A percentile compares a stretch with the other conserved stretches of the same genome.
Conservation (phyloP, 1,140 invertebrate species). For the Caerostris darwini region DNA sequence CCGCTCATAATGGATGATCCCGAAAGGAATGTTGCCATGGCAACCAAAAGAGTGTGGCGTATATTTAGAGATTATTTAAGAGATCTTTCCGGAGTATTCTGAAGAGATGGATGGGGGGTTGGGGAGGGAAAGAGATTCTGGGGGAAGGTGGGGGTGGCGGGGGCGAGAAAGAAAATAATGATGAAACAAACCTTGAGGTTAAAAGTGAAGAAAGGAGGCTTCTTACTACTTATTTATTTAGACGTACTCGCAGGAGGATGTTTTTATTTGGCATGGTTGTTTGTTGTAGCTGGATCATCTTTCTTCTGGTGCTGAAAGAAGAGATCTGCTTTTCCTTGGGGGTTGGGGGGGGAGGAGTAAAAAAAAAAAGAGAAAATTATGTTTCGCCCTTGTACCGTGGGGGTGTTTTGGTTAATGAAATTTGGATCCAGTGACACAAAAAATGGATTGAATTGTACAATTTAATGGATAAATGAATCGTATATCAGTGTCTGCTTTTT, state of each 20-base stretch:
- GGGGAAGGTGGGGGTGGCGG: background rate
- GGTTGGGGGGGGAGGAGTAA: background rate
- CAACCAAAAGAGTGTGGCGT: conserved; percentile 33
- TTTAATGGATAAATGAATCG: background rate
- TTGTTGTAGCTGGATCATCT: conserved; percentile 1
- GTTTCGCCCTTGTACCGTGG: background rate
- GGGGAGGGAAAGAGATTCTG: background rate
- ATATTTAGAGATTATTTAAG: conserved; percentile 61
- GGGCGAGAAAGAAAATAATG: conserved; percentile 10
- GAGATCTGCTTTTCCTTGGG: background rate
- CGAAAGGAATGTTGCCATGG: conserved; percentile 37
- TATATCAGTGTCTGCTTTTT: background rate
- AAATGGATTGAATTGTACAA: background rate
- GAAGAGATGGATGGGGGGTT: background rate
- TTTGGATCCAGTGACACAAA: background rate
- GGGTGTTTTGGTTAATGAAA: background rate
- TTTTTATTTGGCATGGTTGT: background rate
- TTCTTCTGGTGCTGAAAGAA: background rate
- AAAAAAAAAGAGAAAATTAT: background rate
- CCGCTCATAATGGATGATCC: conserved; percentile 49
- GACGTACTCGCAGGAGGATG: background rate
- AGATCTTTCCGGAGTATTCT: conserved; percentile 33
- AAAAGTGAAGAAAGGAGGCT: conserved; percentile 7
- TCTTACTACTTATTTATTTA: conserved; percentile 30
- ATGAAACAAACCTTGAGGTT: conserved; percentile 14